These are phyloP conservation scores for Leptogaster cylindrica DNA, from an alignment of 2,888 invertebrate species.

Conservation along the genomic window DNA sequence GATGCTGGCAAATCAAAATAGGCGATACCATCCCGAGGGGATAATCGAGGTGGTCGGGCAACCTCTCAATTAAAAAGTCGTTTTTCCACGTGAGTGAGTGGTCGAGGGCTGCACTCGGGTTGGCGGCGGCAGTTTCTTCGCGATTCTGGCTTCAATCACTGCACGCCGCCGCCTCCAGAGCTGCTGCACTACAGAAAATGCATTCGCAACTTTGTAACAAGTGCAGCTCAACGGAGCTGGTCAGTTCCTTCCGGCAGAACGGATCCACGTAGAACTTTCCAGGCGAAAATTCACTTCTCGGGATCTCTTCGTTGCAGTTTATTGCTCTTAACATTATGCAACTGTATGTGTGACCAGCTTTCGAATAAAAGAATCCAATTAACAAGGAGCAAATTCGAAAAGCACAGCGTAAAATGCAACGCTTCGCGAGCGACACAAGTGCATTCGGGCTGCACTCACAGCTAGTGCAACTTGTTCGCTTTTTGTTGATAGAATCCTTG, in stretches of 20 bases:
- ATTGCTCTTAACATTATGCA: slow-evolving; percentile 17
- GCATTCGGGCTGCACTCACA: slow-evolving; percentile 32
- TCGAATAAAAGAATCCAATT: slow-evolving; percentile 33
- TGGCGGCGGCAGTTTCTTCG: slow-evolving; percentile 19
- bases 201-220: slow-evolving; percentile 28
- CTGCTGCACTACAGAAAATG: not conserved
- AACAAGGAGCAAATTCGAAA: slow-evolving; percentile 37
- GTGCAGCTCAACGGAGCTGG: slow-evolving; percentile 10
- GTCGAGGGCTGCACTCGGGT: slow-evolving; percentile 49
- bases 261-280: not conserved
- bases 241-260: not conserved
- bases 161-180: not conserved
- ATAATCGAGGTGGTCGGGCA: slow-evolving; percentile 43
- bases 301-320: slow-evolving; percentile 1
- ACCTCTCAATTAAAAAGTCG: slow-evolving; percentile 58
- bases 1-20: slow-evolving; percentile 14
- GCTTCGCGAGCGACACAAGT: slow-evolving; percentile 41
- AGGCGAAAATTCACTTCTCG: not conserved
- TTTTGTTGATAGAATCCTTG: slow-evolving; percentile 9
- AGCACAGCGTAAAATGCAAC: slow-evolving; percentile 36
- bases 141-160: not conserved
- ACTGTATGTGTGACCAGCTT: slow-evolving; percentile 32
- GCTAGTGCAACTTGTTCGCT: slow-evolving; percentile 19
- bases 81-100: slow-evolving; percentile 61
- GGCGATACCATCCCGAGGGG: not conserved